Percentiles rank a stretch among this genome's conserved stretches.
Conservation (phyloP, 2,888 invertebrate species). For the Gymnocheta viridis region DNA sequence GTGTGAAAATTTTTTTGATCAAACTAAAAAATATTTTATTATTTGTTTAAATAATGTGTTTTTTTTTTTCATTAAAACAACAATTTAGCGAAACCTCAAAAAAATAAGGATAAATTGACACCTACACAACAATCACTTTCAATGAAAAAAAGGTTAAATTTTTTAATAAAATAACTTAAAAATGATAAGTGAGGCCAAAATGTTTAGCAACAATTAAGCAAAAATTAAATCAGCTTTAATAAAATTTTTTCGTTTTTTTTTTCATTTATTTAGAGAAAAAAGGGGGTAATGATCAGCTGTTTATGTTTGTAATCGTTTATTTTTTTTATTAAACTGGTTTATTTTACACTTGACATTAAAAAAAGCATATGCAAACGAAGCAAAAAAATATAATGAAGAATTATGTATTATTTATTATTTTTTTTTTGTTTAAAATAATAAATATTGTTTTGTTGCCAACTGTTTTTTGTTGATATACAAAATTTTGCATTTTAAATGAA, state of each 20-base stretch:
- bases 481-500: too few relatives aligned
- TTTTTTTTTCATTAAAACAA: neutral
- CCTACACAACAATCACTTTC: too few relatives aligned
- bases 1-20: too few relatives aligned
- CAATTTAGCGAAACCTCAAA: neutral
- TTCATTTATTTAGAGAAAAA: neutral
- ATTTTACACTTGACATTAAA: neutral
- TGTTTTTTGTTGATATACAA: too few relatives aligned
- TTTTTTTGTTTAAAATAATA: neutral
- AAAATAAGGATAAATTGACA: too few relatives aligned
- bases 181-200: neutral
- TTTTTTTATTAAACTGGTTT: slow-evolving; percentile 7
- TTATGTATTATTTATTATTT: too few relatives aligned
- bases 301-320: neutral
- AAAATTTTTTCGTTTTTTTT: neutral
- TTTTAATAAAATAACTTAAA: neutral
- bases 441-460: neutral
- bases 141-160: neutral
- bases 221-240: neutral
- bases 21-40: too few relatives aligned
- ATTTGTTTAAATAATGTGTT: too few relatives aligned
- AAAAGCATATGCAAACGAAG: slow-evolving; percentile 9
- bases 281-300: neutral
- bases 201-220: neutral
- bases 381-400: slow-evolving; percentile 4